A percentile compares a stretch with the other conserved stretches of the same genome.
Conservation (phyloP, 2,113 vertebrate species). For the Lepus timidus region DNA sequence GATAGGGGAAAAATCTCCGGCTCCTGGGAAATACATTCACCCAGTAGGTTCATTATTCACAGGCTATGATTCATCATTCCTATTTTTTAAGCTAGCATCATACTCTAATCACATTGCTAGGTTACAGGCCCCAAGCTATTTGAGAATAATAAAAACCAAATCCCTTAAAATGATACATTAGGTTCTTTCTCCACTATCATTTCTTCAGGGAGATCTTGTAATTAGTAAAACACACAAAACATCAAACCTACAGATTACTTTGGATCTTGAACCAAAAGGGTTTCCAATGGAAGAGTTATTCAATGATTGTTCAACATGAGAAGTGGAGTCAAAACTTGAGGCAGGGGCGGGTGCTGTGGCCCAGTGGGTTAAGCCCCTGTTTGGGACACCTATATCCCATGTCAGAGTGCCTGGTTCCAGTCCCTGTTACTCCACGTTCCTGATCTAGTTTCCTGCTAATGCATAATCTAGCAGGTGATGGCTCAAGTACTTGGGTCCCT, state of each 20-base stretch:
- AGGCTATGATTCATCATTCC: slow-evolving; percentile 78
- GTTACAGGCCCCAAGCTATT: slow-evolving; percentile 75
- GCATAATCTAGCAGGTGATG: too few relatives aligned
- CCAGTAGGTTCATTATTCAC: slow-evolving; percentile 72
- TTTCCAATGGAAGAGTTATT: slow-evolving; percentile 55
- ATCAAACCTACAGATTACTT: slow-evolving; percentile 23
- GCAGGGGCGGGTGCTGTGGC: neutral
- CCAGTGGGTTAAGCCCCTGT: too few relatives aligned
- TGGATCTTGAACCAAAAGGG: slow-evolving; percentile 41
- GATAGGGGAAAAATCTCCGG: neutral
- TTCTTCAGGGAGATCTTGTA: slow-evolving; percentile 43
- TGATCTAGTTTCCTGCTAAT: too few relatives aligned
- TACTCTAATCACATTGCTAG: slow-evolving; percentile 82
- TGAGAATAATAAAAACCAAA: slow-evolving; percentile 72
- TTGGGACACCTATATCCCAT: too few relatives aligned
- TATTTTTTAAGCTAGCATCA: slow-evolving; percentile 78
- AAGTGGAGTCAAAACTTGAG: neutral
- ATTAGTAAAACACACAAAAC: neutral
- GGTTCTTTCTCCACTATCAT: slow-evolving; percentile 37
- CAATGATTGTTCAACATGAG: slow-evolving; percentile 18
- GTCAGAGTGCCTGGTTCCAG: too few relatives aligned
- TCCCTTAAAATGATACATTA: slow-evolving; percentile 68
- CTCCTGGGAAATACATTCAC: slow-evolving; percentile 63
- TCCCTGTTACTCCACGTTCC: too few relatives aligned
- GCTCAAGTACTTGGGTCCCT: too few relatives aligned